Evolutionary conservation across 2,113 vertebrate genomes (phyloP), one percentile per base, ranked within the genome.

Genomic region (Antigone vipio): DNA sequence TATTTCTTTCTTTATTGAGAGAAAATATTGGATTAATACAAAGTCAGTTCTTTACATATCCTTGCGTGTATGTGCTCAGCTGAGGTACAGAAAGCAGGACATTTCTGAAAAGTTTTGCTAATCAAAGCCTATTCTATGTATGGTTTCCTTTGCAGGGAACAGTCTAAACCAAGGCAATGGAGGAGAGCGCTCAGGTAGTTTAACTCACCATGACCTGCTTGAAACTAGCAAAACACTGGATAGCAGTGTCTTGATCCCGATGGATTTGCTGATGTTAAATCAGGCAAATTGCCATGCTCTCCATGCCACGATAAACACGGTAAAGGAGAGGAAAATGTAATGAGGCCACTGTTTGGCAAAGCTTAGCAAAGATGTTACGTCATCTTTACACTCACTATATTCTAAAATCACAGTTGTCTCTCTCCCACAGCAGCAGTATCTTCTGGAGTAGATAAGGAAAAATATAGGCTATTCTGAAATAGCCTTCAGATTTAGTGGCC

Each of bases 261-360:
- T 82, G 69, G 80, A 60, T 90, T 85, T 92, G 32, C 44, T 91
- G n/a, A n/a, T 3, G 17, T 55, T 89, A 93, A 95, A 87, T 89
- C 75, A 91, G 76, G 60, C 56, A 92, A 94, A 91, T 79, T 82
- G n/a, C 40, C 64, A 50, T 73, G 60, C 24, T 94, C 34, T 77
- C 40, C 40, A 78, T 85, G 73, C 59, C 73, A 87, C 0, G 0
- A 92, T 91, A 92, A 95, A 94, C 68, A 75, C 2, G 1, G 74
- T 44, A 95, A 96, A 95, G 87, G 64, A 85, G 92, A 95, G 56
- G 34, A 81, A 95, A 94, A 91, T 68, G 42, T 79, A 85, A 76
- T 79, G 79, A 97, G 44, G 56, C n/a, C n/a, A 79, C 76, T 85
- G 58, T 95, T 87, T 91, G 91, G 59, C 80, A 72, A 77, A 89